Conservation (phyloP, 2,113 vertebrate genomes). For the Tetrao urogallus region DNA sequence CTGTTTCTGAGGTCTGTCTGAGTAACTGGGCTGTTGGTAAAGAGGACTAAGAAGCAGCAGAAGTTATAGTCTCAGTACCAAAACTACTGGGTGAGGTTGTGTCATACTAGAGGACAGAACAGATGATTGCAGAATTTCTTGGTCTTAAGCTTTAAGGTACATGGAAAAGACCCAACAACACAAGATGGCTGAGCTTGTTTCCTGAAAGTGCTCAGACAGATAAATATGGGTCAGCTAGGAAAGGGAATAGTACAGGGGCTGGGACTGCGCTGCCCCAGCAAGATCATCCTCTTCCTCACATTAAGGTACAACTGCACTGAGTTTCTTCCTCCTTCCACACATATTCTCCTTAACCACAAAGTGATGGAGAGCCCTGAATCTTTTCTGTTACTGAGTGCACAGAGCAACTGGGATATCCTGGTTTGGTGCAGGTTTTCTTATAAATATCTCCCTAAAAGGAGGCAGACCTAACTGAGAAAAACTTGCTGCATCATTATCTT, state of each 20-base stretch:
- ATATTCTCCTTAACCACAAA: background rate
- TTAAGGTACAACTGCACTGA: background rate
- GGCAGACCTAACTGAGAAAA: background rate
- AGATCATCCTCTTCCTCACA: background rate
- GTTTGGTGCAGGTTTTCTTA: background rate
- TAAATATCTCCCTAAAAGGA: background rate
- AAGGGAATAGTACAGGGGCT: background rate
- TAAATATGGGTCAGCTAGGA: background rate
- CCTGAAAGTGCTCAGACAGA: background rate
- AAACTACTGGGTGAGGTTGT: background rate
- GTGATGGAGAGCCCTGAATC: background rate
- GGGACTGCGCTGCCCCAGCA: background rate
- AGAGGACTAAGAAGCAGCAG: background rate
- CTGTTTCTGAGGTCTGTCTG: background rate
- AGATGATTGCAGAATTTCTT: background rate
- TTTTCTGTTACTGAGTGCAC: background rate
- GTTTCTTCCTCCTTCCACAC: background rate
- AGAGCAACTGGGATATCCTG: background rate
- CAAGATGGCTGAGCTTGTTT: background rate
- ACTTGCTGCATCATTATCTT: background rate
- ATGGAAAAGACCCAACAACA: background rate
- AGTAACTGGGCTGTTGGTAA: background rate
- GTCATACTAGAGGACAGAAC: background rate
- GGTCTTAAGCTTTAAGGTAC: background rate
- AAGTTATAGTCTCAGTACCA: background rate